Base-by-base conservation (phyloP, 2,797 vertebrate genomes). In the Phoeniculus purpureus region DNA sequence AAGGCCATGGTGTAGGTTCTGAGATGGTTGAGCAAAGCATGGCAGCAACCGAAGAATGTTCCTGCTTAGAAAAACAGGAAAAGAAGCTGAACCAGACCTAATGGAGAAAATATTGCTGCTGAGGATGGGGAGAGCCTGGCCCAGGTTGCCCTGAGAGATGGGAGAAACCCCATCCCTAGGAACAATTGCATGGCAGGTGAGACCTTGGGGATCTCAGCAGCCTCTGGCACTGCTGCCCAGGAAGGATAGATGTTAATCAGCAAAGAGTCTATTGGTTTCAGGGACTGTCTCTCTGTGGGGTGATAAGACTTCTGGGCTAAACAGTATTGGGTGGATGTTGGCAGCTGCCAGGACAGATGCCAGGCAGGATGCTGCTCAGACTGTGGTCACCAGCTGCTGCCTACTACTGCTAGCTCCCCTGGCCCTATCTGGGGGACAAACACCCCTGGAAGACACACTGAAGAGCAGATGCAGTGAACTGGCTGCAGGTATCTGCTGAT, bases 1-100 rank as follows among this genome's bases (percentile, higher is more conserved):
- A 12, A 3, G 27, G 34, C 29, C 62, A 25, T 0, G 0, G 4
- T 1, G 50, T 81, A 0, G 5, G 34, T 47, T 52, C 31, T 0
- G 2, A 73, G 66, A 47, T 9, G 56, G 1, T 32, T n/a, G 27
- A 23, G 11, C 55, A 3, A 31, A 58, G 54, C 3, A 10, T 3
- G 5, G 50, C 74, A 27, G 52, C 67, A 55, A 74, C 11, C 40
- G 32, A 68, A 22, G 51, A 65, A 64, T 0, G 0, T 31, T 16
- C 13, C 19, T 27, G 50, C 31, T 66, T 15, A 34, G 43, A 47
- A 37, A 68, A 77, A 54, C 37, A 87, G 52, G 5, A 26, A 31
- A 47, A 48, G 37, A 37, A 67, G 34, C 31, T 25, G 17, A 12
- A 67, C 31, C 12, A 18, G 12, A 50, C 9, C 23, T 19, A 50